These are phyloP conservation scores for Hymenopus coronatus DNA, from an alignment of 2,888 invertebrate genomes.

Conservation along the genomic window DNA sequence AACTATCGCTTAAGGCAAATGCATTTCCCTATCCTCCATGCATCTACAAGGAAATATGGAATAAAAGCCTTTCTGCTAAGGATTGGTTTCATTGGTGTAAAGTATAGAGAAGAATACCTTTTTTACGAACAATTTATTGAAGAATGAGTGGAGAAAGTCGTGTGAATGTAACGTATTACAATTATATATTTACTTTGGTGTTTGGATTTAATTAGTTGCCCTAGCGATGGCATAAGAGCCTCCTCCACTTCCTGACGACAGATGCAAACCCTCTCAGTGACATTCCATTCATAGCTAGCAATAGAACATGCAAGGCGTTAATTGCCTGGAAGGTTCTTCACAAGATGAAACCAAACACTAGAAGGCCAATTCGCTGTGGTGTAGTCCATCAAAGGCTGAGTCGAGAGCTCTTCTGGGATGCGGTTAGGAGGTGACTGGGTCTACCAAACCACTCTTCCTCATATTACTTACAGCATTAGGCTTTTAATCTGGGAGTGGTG, in stretches of 20 bases:
- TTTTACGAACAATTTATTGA: too few species aligned
- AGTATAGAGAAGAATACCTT: too few species aligned
- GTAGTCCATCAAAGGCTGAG: neutral
- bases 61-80: too few species aligned
- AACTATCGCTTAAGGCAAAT: too few species aligned
- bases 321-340: neutral
- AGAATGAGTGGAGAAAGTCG: too few species aligned
- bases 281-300: neutral
- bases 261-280: neutral
- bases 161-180: too few species aligned
- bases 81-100: too few species aligned
- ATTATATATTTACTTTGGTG: too few species aligned
- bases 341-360: neutral
- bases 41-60: too few species aligned
- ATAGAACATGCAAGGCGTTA: neutral
- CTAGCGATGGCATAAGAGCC: neutral
- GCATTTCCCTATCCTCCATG: too few species aligned
- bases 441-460: neutral
- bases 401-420: neutral
- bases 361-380: neutral
- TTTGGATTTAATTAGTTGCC: too few species aligned
- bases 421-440: neutral
- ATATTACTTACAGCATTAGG: neutral
- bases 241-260: neutral
- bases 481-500: neutral